Evolutionary conservation across 64 coral and sea anemone species (phyloP), one percentile per base, ranked within the genome.

Genomic region (Montipora sp.): DNA sequence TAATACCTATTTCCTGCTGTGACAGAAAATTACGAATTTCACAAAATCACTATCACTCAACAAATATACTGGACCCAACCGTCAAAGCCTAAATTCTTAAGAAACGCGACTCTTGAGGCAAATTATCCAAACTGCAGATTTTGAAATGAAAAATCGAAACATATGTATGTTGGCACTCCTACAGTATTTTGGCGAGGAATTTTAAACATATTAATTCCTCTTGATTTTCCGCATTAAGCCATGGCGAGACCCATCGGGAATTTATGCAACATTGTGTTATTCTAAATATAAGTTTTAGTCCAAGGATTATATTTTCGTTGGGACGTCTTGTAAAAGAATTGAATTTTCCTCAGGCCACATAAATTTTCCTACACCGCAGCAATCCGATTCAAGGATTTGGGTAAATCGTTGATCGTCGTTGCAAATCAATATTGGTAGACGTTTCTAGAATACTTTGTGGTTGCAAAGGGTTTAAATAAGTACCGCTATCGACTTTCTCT

Each of bases 201-300:
- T 36, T 43, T 60, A 59, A 81, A 81, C 21, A 80, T n/a, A 58
- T 43, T 77, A 77, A 80, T 21, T 55, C 79, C 20, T 81, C 79
- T 61, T 18, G 5, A 81, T n/a, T 1, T 60, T 81, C 60, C 14
- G 57, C 55, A 60, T 59, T 36, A 45, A 60, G 5, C 22, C 4
- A 21, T 21, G 18, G 10, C 5, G 68, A 71, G 68, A 71, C 60
- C 14, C 1, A 16, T 63, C 60, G 11, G 13, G 14, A 63, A 63
- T 63, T 16, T 11, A 10, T 7, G 51, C 51, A 7, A 55, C 10
- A 55, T 55, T 55, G 51, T 10, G 6, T 55, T 5, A 10, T 5
- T 55, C 51, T 66, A 4, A 66, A 14, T 15, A 66, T 14, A 66
- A 4, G 4, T 66, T 66, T 9, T 14, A 18, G 61, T 14, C 61